Evolutionary conservation across 2,797 vertebrate genomes (phyloP).

Genomic region (Tapera naevia): DNA sequence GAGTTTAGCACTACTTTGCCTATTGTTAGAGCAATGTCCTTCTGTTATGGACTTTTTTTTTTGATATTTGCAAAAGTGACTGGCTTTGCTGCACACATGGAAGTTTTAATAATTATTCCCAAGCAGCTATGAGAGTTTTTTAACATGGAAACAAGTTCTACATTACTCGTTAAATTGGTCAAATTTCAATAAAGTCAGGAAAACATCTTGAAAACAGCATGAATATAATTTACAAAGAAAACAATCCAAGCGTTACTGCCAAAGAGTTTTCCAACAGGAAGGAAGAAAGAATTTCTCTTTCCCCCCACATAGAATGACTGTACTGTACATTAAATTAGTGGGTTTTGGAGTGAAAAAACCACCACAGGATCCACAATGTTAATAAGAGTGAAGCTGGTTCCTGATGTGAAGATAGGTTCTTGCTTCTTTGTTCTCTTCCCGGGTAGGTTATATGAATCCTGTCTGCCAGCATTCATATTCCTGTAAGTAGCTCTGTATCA

Average conservation of each 20-base stretch:
- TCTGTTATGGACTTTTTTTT: constrained; percentile 52
- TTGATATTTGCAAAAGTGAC: constrained; percentile 45
- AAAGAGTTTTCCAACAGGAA: constrained; percentile 84
- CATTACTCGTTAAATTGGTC: constrained; percentile 82
- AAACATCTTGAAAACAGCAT: constrained; percentile 86
- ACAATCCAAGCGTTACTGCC: constrained; percentile 83
- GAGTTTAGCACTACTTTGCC: constrained; percentile 36
- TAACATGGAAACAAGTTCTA: constrained; percentile 82
- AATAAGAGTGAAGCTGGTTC: constrained; percentile 22
- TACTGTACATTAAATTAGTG: constrained; percentile 78
- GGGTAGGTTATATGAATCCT: not conserved
- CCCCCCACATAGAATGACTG: constrained; percentile 73
- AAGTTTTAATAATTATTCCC: constrained; percentile 81
- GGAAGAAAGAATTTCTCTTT: constrained; percentile 79
- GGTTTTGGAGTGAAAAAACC: constrained; percentile 74
- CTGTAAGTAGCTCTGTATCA: constrained; percentile 9
- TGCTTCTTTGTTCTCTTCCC: constrained; percentile 29
- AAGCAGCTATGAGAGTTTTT: constrained; percentile 78
- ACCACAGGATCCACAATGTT: constrained; percentile 61
- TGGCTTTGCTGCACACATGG: constrained; percentile 78
- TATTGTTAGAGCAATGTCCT: constrained; percentile 65
- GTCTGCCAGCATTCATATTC: not conserved
- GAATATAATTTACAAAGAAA: constrained; percentile 85
- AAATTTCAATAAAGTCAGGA: constrained; percentile 82
- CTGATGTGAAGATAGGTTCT: not conserved